phyloP scores from a whole-genome alignment of 2,113 vertebrate species.

The Vimba vimba region DNA sequence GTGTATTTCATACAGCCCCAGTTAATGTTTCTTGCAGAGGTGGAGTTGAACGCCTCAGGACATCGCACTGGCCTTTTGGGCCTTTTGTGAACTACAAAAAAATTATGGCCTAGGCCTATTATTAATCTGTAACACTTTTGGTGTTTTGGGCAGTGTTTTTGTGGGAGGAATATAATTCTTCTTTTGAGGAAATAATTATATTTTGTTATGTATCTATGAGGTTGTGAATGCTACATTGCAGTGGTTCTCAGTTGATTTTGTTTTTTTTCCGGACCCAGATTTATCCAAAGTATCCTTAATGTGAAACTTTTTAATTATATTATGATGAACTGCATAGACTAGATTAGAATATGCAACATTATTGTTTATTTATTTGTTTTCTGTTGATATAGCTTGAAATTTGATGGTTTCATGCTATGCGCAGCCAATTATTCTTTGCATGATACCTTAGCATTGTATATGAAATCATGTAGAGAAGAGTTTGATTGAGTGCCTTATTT shows the following conservation, averaged over 20 bases:
- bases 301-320: neutral
- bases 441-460: neutral
- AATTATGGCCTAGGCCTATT: neutral
- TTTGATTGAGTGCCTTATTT: neutral
- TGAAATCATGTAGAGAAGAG: neutral
- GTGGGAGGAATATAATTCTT: neutral
- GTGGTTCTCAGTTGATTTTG: neutral
- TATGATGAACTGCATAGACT: neutral
- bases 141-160: neutral
- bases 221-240: neutral
- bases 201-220: neutral
- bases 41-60: neutral
- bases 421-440: neutral
- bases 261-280: neutral
- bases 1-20: neutral
- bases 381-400: neutral
- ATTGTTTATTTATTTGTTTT: neutral
- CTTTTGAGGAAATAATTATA: neutral
- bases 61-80: neutral
- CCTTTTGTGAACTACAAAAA: neutral
- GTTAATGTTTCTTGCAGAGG: conserved; percentile 17
- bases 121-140: neutral
- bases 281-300: neutral
- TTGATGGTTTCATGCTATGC: neutral
- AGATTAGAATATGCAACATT: neutral